A percentile compares a stretch with the other conserved stretches of the same genome.
Evolutionary conservation across 2,888 invertebrate species (phyloP).

Genomic region (Trilocha varians): DNA sequence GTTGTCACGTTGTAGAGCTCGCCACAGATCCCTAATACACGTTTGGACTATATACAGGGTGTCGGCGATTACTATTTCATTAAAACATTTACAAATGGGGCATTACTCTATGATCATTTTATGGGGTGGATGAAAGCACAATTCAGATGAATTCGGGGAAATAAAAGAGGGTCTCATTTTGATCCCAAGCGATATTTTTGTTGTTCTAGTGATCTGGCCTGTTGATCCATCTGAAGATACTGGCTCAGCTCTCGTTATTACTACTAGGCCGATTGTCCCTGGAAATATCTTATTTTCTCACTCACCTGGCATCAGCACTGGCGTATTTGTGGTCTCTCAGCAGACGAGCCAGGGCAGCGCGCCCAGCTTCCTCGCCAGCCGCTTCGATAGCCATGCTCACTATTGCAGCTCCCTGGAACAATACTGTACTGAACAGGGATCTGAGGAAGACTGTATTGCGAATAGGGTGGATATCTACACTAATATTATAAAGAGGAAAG

Average conservation of each 20-base stretch:
- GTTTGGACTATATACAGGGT: background rate
- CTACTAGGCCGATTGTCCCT: background rate
- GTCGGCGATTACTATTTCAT: background rate
- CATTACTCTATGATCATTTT: too few relatives aligned
- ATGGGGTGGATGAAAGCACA: too few relatives aligned
- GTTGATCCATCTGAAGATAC: too few relatives aligned
- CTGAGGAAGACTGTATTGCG: too few relatives aligned
- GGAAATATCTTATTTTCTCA: background rate
- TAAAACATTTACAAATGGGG: background rate
- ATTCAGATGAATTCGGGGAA: too few relatives aligned
- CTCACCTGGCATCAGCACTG: constrained; percentile 67
- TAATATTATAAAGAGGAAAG: too few relatives aligned
- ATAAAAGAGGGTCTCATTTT: too few relatives aligned
- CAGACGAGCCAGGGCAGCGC: constrained; percentile 54
- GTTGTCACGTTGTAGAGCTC: constrained; percentile 50
- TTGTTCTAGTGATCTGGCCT: too few relatives aligned
- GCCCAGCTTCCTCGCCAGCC: constrained; percentile 56
- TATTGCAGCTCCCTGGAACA: constrained; percentile 63
- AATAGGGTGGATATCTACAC: background rate
- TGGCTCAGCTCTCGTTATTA: background rate
- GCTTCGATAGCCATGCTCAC: constrained; percentile 70
- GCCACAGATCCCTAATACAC: constrained; percentile 84
- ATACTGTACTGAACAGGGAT: too few relatives aligned
- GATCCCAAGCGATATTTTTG: too few relatives aligned
- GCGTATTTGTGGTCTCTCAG: constrained; percentile 53